Percentiles rank a stretch among this genome's conserved stretches.
phyloP scores from a whole-genome alignment of 1,140 invertebrate species.

The Colletes latitarsis region DNA sequence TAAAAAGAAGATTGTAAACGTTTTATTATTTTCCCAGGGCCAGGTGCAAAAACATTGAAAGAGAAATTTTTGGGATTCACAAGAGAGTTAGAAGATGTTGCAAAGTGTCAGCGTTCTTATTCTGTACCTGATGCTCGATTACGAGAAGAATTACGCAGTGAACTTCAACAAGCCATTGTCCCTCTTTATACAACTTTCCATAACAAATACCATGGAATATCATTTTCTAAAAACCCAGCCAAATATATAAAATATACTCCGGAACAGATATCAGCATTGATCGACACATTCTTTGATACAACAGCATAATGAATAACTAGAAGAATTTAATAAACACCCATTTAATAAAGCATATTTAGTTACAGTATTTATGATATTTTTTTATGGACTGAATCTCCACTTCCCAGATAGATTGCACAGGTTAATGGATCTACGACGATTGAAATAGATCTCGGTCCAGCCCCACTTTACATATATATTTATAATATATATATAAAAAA shows the following conservation, averaged over 20 bases:
- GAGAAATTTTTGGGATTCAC: slow-evolving; percentile 95
- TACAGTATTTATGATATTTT: slow-evolving; percentile 76
- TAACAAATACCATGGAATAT: slow-evolving; percentile 83
- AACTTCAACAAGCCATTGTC: slow-evolving; percentile 82
- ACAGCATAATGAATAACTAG: slow-evolving; percentile 81
- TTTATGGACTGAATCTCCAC: slow-evolving; percentile 57
- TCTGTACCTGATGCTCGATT: slow-evolving; percentile 96
- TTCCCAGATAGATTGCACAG: slow-evolving; percentile 61
- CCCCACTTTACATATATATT: slow-evolving; percentile 68
- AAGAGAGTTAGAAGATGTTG: slow-evolving; percentile 96
- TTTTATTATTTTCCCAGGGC: slow-evolving; percentile 74
- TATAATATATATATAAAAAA: slow-evolving; percentile 79
- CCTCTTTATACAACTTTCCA: slow-evolving; percentile 92
- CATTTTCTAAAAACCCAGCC: slow-evolving; percentile 95
- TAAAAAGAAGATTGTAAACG: neutral
- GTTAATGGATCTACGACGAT: slow-evolving; percentile 52
- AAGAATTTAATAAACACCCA: slow-evolving; percentile 79
- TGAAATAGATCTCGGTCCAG: slow-evolving; percentile 63
- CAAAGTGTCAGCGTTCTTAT: slow-evolving; percentile 92
- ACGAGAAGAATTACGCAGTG: slow-evolving; percentile 83
- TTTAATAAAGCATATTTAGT: slow-evolving; percentile 81
- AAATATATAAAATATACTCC: slow-evolving; percentile 97
- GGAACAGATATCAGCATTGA: slow-evolving; percentile 88
- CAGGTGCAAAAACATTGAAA: slow-evolving; percentile 89
- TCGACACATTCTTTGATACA: slow-evolving; percentile 94